A percentile compares a stretch with the other conserved stretches of the same genome.
These are phyloP conservation scores for Choloepus didactylus DNA, from an alignment of 2,797 vertebrate species.

Conservation along the genomic window DNA sequence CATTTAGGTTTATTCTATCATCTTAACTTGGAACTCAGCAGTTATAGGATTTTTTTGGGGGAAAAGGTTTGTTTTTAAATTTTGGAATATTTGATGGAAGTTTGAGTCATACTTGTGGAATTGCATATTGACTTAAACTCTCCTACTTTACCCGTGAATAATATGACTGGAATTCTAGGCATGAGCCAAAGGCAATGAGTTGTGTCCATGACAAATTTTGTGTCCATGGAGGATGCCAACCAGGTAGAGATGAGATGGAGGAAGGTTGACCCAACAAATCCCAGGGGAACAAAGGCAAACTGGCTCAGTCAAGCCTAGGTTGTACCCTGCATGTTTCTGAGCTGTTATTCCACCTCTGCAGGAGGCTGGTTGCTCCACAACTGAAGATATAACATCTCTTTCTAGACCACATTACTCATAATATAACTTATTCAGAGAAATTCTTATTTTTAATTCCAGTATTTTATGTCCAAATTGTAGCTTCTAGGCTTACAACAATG, in stretches of 20 bases:
- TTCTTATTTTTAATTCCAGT: background rate
- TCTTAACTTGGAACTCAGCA: background rate
- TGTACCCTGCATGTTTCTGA: background rate
- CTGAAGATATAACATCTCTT: background rate
- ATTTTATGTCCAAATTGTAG: background rate
- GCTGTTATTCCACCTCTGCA: too few species aligned
- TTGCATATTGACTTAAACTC: background rate
- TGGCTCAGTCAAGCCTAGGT: background rate
- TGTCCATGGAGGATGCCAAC: background rate
- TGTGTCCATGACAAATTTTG: background rate
- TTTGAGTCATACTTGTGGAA: background rate
- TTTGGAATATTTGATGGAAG: background rate
- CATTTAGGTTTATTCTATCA: background rate
- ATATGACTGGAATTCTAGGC: too few species aligned
- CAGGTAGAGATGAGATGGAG: background rate
- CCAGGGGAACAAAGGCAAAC: background rate
- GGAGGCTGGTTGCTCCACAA: background rate
- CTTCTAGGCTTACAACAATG: background rate
- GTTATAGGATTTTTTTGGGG: background rate
- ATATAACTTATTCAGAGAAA: background rate
- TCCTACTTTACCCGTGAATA: accelerated
- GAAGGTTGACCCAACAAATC: background rate
- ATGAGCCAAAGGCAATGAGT: background rate
- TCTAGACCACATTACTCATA: background rate
- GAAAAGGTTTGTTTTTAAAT: background rate